A percentile compares a stretch with the other conserved stretches of the same genome.
These are phyloP conservation scores for Cariama cristata DNA, from an alignment of 2,113 vertebrate genomes.

Conservation along the genomic window DNA sequence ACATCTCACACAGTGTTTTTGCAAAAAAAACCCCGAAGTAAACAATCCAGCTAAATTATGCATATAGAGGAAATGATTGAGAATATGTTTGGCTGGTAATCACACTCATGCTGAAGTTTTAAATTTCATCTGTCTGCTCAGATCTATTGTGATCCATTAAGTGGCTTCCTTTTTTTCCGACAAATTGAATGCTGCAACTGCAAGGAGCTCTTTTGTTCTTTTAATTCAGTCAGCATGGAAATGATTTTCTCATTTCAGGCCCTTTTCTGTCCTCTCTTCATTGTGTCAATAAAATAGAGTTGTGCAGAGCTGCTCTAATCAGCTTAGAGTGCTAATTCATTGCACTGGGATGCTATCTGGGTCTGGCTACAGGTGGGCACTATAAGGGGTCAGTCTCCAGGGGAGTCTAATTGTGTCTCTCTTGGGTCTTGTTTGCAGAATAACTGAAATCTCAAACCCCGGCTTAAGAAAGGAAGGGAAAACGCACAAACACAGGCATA, in stretches of 20 bases:
- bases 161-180: constrained; percentile 83
- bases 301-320: constrained; percentile 86
- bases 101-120: constrained; percentile 79
- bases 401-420: constrained; percentile 84
- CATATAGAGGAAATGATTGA: constrained; percentile 80
- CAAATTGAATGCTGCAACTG: constrained; percentile 86
- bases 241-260: constrained; percentile 88
- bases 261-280: constrained; percentile 85
- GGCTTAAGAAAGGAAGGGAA: constrained; percentile 49
- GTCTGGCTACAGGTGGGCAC: constrained; percentile 84
- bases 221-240: constrained; percentile 90
- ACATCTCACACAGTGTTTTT: constrained; percentile 45
- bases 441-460: constrained; percentile 77
- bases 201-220: constrained; percentile 87
- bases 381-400: constrained; percentile 83
- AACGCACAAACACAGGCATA: constrained; percentile 21
- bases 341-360: constrained; percentile 83
- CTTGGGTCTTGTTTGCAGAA: constrained; percentile 81
- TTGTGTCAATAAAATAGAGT: constrained; percentile 92
- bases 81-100: constrained; percentile 84
- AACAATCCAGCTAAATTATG: constrained; percentile 77
- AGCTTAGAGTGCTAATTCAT: constrained; percentile 89
- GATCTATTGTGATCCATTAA: constrained; percentile 85
- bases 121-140: constrained; percentile 85
- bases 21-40: constrained; percentile 38